These are phyloP conservation scores for Pseudomyrmex pallidus DNA, from an alignment of 1,140 invertebrate species.

Conservation along the genomic window DNA sequence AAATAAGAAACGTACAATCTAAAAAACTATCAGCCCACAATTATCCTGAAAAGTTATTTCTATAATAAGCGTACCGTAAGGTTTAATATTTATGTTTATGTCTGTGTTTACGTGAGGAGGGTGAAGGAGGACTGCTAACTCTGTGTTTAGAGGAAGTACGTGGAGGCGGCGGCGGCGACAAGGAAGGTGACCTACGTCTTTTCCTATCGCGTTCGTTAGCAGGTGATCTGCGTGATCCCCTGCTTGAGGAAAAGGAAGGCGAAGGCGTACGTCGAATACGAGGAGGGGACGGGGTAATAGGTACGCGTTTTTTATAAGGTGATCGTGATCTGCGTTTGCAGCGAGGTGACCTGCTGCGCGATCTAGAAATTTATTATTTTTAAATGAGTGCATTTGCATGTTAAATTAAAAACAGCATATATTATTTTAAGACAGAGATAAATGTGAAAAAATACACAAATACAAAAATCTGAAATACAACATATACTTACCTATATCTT, in stretches of 20 bases:
- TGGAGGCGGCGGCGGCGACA: conserved; percentile 82
- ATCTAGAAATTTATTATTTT: conserved; percentile 75
- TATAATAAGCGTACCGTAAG: conserved; percentile 31
- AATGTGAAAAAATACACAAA: not conserved
- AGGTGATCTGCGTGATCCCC: conserved; percentile 80
- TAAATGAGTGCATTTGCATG: conserved; percentile 1
- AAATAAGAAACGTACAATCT: conserved; percentile 26
- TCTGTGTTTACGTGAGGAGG: conserved; percentile 84
- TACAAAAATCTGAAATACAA: conserved; percentile 52
- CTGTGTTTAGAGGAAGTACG: conserved; percentile 80
- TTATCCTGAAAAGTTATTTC: conserved; percentile 16
- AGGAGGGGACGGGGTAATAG: conserved; percentile 83
- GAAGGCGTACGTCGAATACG: conserved; percentile 83
- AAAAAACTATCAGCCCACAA: not conserved
- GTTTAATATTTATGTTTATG: conserved; percentile 86
- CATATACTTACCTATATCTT: conserved; percentile 78
- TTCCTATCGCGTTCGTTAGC: conserved; percentile 80
- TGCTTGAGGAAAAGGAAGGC: conserved; percentile 79
- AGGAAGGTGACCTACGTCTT: conserved; percentile 79
- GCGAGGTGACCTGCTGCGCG: conserved; percentile 83
- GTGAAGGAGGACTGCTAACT: conserved; percentile 80
- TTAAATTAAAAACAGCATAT: not conserved
- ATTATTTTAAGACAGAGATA: not conserved
- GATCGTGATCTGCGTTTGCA: conserved; percentile 82
- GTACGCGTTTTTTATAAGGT: conserved; percentile 82